phyloP scores from a whole-genome alignment of 2,113 vertebrate species.

The Halichoerus grypus region DNA sequence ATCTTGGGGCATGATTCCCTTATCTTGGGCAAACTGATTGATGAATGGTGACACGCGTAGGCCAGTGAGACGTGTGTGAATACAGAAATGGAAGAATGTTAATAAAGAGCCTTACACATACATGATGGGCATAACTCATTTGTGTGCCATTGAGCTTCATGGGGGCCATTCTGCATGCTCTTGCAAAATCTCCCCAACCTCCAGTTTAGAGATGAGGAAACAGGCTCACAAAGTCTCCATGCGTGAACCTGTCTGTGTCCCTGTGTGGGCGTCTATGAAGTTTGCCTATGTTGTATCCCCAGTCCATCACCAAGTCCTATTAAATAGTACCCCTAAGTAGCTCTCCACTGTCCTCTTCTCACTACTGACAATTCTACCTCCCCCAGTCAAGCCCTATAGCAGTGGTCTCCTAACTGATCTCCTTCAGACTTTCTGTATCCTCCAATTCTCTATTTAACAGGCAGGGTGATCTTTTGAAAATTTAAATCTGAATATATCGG shows the following conservation, averaged over 20 bases:
- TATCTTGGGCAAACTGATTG: neutral
- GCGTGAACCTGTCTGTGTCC: neutral
- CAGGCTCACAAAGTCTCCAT: too few relatives aligned
- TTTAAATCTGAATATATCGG: neutral
- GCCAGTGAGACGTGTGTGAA: neutral
- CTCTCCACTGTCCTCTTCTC: neutral
- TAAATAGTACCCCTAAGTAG: constrained; percentile 20
- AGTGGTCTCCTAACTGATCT: neutral
- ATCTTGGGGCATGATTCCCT: constrained; percentile 1
- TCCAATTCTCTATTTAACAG: neutral
- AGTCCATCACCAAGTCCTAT: constrained; percentile 2
- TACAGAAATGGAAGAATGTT: neutral
- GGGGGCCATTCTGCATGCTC: neutral
- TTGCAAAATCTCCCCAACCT: neutral
- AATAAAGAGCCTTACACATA: neutral
- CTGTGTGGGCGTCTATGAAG: neutral
- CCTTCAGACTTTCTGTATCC: neutral
- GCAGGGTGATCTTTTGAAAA: neutral
- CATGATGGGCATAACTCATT: neutral
- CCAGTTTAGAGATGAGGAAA: neutral
- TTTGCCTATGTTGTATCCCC: neutral
- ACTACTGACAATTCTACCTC: neutral
- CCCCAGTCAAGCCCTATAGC: neutral
- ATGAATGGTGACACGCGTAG: neutral
- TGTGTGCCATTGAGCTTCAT: neutral